Conservation (phyloP, 1,140 invertebrate species). For the Dryas iulia region DNA sequence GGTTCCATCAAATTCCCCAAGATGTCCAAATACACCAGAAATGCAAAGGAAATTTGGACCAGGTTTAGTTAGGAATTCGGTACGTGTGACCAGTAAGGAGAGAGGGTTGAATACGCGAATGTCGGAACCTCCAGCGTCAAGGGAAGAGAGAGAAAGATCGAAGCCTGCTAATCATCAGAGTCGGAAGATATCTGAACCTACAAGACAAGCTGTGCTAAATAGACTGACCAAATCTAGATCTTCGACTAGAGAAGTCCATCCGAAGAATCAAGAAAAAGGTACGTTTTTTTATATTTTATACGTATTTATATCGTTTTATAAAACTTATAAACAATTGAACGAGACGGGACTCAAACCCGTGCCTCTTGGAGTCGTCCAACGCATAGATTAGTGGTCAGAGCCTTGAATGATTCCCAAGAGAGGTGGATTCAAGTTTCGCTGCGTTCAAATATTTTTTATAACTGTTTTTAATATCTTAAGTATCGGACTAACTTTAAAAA, state of each 20-base stretch:
- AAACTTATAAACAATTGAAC: too few species aligned
- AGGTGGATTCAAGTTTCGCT: too few species aligned
- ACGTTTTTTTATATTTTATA: not conserved
- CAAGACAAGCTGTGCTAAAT: slow-evolving; percentile 59
- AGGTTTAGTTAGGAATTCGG: slow-evolving; percentile 66
- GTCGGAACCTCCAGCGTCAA: slow-evolving; percentile 57
- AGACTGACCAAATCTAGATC: slow-evolving; percentile 74
- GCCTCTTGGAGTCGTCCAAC: too few species aligned
- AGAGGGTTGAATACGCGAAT: slow-evolving; percentile 52
- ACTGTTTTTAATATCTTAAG: too few species aligned
- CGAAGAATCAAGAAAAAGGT: slow-evolving; percentile 74
- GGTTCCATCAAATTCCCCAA: slow-evolving; percentile 66
- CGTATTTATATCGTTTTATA: too few species aligned
- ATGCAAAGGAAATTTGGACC: slow-evolving; percentile 75
- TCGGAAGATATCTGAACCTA: slow-evolving; percentile 65
- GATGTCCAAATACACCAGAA: slow-evolving; percentile 77
- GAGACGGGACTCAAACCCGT: too few species aligned
- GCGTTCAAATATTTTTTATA: too few species aligned
- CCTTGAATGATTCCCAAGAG: too few species aligned
- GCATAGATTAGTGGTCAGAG: too few species aligned
- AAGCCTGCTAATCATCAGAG: slow-evolving; percentile 63
- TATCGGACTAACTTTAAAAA: too few species aligned
- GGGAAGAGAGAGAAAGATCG: slow-evolving; percentile 54
- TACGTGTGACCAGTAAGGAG: slow-evolving; percentile 62
- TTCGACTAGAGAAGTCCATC: slow-evolving; percentile 71